A percentile compares a stretch with the other conserved stretches of the same genome.
Conservation (phyloP, 2,888 invertebrate genomes). For the Hypercompe scribonia region DNA sequence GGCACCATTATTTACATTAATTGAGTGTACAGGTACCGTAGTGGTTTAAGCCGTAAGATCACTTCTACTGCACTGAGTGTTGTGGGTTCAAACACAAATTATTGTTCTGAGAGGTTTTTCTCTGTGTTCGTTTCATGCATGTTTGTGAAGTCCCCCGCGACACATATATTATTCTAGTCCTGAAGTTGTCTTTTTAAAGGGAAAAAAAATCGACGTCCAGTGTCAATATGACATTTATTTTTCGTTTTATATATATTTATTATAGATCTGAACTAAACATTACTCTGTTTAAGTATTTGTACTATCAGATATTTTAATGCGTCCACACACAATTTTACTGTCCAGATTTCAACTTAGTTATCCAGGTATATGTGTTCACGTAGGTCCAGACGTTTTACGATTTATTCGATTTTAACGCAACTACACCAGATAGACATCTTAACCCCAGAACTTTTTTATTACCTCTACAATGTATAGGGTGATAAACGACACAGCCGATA, state of each 20-base stretch:
- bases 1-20: background rate
- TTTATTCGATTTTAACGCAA: conserved; percentile 24
- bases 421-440: conserved; percentile 47
- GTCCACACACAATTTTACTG: background rate
- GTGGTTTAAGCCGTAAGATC: background rate
- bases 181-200: too few relatives aligned
- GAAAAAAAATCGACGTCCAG: background rate
- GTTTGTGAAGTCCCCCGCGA: too few relatives aligned
- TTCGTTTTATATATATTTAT: background rate
- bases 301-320: background rate
- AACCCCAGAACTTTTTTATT: conserved; percentile 46
- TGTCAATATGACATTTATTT: background rate
- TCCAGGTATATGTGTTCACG: background rate
- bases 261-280: background rate
- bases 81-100: too few relatives aligned
- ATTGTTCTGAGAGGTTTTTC: too few relatives aligned
- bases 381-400: conserved; percentile 25
- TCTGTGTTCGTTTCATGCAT: too few relatives aligned
- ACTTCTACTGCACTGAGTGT: too few relatives aligned
- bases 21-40: background rate
- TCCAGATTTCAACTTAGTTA: background rate
- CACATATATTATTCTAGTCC: too few relatives aligned
- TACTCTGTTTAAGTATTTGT: background rate
- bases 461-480: conserved; percentile 47
- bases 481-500: conserved; percentile 50